Evolutionary conservation across 2,888 invertebrate genomes (phyloP).

Genomic region (Sabatieria punctata): DNA sequence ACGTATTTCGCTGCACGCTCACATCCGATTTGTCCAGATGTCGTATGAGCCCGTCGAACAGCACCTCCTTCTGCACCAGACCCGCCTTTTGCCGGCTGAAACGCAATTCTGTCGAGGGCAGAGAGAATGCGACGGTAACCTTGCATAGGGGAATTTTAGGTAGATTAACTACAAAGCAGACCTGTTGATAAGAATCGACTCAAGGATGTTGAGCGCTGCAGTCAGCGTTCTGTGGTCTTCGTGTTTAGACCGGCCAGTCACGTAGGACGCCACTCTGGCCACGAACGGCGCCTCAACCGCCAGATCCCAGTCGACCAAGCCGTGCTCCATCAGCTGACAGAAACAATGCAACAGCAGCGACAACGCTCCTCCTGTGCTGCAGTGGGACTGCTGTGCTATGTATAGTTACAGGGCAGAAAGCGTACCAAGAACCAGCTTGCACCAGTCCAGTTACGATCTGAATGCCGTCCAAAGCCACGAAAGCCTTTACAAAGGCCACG

Average conservation of each 20-base stretch:
- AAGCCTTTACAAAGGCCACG: too few species aligned
- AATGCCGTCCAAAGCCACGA: too few species aligned
- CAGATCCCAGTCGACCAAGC: background rate
- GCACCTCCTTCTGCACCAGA: slow-evolving; percentile 48
- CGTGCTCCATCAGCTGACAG: background rate
- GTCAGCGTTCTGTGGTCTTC: background rate
- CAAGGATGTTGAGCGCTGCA: background rate
- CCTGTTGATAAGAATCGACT: background rate
- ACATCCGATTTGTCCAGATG: slow-evolving; percentile 40
- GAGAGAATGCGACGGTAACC: background rate
- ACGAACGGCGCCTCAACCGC: background rate
- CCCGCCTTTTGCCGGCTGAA: background rate
- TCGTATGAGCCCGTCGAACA: slow-evolving; percentile 60
- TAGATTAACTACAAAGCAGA: background rate
- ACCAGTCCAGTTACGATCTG: too few species aligned
- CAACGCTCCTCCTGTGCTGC: background rate
- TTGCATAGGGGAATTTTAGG: background rate
- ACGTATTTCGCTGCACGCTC: slow-evolving; percentile 77
- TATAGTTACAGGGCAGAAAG: too few species aligned
- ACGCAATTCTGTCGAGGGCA: background rate
- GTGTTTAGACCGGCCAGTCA: background rate
- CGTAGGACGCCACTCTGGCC: background rate
- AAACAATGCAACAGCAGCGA: background rate
- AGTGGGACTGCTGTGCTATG: too few species aligned
- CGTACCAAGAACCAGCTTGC: too few species aligned